Percentiles rank a stretch among this genome's conserved stretches.
Evolutionary conservation across 2,888 invertebrate species (phyloP).

Genomic region (Herminia tarsipennalis): DNA sequence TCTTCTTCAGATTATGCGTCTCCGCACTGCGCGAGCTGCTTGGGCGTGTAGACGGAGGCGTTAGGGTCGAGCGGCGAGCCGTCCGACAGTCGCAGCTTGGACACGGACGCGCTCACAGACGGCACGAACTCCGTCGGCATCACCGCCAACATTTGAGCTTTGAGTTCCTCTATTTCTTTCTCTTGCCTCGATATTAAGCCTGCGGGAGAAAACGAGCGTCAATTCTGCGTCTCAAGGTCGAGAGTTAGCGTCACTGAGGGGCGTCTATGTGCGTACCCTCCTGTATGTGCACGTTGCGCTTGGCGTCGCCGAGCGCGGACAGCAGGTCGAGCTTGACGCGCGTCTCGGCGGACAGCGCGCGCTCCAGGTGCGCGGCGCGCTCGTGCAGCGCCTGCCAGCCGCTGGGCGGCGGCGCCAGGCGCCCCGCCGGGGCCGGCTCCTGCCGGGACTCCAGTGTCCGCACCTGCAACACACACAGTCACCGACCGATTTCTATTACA

Average conservation of each 20-base stretch:
- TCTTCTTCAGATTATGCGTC: slow-evolving; percentile 67
- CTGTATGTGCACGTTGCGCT: slow-evolving; percentile 94
- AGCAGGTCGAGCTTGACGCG: slow-evolving; percentile 99
- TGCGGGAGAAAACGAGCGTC: slow-evolving; percentile 58
- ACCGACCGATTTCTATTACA: too few species aligned
- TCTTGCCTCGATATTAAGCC: slow-evolving; percentile 94
- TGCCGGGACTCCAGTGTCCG: slow-evolving; percentile 51
- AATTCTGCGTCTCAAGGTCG: not conserved
- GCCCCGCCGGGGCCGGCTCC: slow-evolving; percentile 77
- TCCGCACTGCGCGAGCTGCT: slow-evolving; percentile 75
- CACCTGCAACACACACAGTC: slow-evolving; percentile 40
- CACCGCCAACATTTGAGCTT: slow-evolving; percentile 97
- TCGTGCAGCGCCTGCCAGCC: slow-evolving; percentile 94
- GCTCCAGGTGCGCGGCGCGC: slow-evolving; percentile 96
- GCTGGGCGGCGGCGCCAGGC: slow-evolving; percentile 69
- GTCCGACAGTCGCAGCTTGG: slow-evolving; percentile 65
- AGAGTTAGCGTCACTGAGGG: not conserved
- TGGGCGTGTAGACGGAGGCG: slow-evolving; percentile 96
- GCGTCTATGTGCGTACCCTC: slow-evolving; percentile 91
- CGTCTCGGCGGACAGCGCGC: slow-evolving; percentile 97
- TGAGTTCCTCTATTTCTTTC: slow-evolving; percentile 95
- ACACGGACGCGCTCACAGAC: slow-evolving; percentile 47
- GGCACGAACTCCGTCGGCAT: slow-evolving; percentile 89
- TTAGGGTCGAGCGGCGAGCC: slow-evolving; percentile 91
- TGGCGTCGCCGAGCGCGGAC: slow-evolving; percentile 98